Base-by-base conservation (phyloP, 2,797 vertebrate species). In the Triplophysa yarkandensis region DNA sequence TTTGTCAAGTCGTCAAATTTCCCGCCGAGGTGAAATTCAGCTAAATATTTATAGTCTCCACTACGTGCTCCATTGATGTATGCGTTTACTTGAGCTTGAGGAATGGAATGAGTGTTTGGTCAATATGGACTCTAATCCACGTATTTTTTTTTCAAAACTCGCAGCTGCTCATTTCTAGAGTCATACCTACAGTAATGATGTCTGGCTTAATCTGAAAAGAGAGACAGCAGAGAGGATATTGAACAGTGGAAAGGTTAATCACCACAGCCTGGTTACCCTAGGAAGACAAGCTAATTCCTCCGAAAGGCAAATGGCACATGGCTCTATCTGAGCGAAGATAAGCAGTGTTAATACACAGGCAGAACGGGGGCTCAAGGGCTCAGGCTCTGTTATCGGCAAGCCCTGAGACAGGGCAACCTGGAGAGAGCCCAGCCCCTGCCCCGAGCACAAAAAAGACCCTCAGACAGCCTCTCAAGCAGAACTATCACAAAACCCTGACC, bases 291-390 rank as follows among this genome's bases (percentile, higher is more conserved):
- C 93, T 95, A 94, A 95, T 95, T 94, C 93, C 93, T 93, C 92
- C 92, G 91, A 82, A 95, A 94, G 92, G 92, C 93, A 94, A 94
- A 94, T 93, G 93, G 92, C 92, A 93, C 92, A 89, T 90, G 85
- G 92, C 92, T 78, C 93, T 94, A 95, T 94, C 94, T 92, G 92
- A 91, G 91, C 88, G 86, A 91, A 94, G 93, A 94, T 95, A 94
- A 95, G 93, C 92, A 93, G 92, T 93, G 93, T 94, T 95, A 94
- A 94, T 95, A 94, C 93, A 94, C 93, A 94, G 93, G 92, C 91
- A 94, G 94, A 94, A 94, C 93, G 89, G 92, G 92, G 90, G 93
- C 93, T 95, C 91, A 92, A 94, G 93, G 93, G 93, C 92, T 92
- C 71, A 84, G 80, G 74, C 71, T 71, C 76, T 89, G 92, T 95